phyloP scores from a whole-genome alignment of 2,888 invertebrate species.

The Tiliacea aurago region DNA sequence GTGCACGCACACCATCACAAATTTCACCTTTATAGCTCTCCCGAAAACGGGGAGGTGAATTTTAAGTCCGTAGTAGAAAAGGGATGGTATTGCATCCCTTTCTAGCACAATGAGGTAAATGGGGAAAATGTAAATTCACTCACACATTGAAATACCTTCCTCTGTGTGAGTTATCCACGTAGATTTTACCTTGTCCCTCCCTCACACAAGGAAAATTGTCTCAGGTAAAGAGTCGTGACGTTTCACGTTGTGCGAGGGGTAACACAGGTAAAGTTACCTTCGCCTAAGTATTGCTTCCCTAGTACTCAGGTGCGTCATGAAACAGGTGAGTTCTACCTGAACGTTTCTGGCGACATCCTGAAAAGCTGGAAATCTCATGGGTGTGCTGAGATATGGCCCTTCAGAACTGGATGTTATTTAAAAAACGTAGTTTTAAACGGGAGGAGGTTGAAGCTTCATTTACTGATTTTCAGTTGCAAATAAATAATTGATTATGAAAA shows the following conservation, averaged over 20 bases:
- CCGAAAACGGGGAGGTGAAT: slow-evolving; percentile 24
- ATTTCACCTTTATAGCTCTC: slow-evolving; percentile 51
- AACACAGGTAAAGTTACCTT: slow-evolving; percentile 71
- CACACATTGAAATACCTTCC: slow-evolving; percentile 20
- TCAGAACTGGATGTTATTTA: slow-evolving; percentile 10
- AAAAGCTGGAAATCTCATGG: slow-evolving; percentile 40
- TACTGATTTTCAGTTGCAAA: background rate
- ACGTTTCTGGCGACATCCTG: slow-evolving; percentile 39
- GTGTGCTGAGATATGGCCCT: background rate
- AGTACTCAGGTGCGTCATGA: slow-evolving; percentile 77
- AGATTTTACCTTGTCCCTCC: slow-evolving; percentile 15
- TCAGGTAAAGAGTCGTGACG: slow-evolving; percentile 44
- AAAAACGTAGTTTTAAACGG: slow-evolving; percentile 13
- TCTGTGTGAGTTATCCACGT: slow-evolving; percentile 21
- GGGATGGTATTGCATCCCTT: slow-evolving; percentile 36
- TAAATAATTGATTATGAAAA: background rate
- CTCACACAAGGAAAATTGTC: slow-evolving; percentile 12
- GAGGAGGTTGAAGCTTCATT: background rate
- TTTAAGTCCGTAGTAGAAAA: slow-evolving; percentile 13
- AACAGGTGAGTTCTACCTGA: slow-evolving; percentile 34
- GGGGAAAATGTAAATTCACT: slow-evolving; percentile 9
- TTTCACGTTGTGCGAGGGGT: slow-evolving; percentile 38
- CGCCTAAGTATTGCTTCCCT: slow-evolving; percentile 77
- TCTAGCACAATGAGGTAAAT: slow-evolving; percentile 27
- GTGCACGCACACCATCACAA: slow-evolving; percentile 70